These are phyloP conservation scores for Ondatra zibethicus DNA, from an alignment of 2,113 vertebrate genomes.

Conservation along the genomic window DNA sequence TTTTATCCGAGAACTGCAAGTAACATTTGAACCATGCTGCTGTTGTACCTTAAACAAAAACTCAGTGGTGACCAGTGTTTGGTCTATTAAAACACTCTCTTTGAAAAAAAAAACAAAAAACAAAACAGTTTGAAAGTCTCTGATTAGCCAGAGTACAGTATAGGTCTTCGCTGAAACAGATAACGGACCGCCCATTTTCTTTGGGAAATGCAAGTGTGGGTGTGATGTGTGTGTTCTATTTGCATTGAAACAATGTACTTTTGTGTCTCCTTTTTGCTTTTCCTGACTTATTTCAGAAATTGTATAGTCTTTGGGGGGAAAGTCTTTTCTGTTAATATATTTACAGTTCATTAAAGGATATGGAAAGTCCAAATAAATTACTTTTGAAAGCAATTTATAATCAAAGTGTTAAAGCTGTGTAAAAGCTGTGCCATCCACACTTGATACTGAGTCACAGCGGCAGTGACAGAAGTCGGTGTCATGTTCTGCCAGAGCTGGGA, in stretches of 20 bases:
- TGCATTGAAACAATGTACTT: constrained; percentile 86
- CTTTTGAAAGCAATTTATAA: constrained; percentile 86
- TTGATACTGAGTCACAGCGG: constrained; percentile 69
- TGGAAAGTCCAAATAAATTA: constrained; percentile 89
- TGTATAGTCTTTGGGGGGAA: constrained; percentile 83
- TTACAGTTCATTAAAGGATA: constrained; percentile 88
- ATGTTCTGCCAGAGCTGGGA: constrained; percentile 50
- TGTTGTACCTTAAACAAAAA: constrained; percentile 78
- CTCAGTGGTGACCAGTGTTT: constrained; percentile 69
- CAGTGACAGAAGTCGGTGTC: constrained; percentile 17
- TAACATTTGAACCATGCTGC: constrained; percentile 78
- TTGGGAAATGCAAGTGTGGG: constrained; percentile 81
- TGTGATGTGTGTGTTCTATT: constrained; percentile 84
- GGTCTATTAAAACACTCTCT: constrained; percentile 73
- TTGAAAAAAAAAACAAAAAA: constrained; percentile 38
- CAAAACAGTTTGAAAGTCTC: constrained; percentile 63
- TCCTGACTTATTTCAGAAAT: constrained; percentile 84
- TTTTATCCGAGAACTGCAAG: constrained; percentile 66
- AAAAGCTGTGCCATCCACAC: constrained; percentile 71
- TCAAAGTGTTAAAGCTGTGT: constrained; percentile 71
- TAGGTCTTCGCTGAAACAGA: constrained; percentile 63
- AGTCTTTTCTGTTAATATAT: constrained; percentile 89
- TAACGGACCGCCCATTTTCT: constrained; percentile 71
- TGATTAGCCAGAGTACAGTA: constrained; percentile 75
- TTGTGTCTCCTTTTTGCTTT: constrained; percentile 81